Evolutionary conservation across 1,140 invertebrate genomes (phyloP).

Genomic region (Lordiphosa stackelbergi): DNA sequence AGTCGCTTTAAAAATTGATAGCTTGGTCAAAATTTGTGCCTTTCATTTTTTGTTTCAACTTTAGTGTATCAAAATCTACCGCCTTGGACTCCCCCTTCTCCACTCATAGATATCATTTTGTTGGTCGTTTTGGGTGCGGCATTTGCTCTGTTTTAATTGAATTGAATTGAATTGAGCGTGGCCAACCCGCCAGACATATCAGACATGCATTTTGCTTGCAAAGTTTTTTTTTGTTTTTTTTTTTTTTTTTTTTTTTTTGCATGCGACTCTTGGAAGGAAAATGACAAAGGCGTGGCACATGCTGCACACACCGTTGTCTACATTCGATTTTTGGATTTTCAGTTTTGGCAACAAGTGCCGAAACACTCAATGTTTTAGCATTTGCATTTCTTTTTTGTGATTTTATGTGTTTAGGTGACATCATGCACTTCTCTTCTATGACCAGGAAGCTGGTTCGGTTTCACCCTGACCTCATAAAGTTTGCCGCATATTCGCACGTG

Average conservation of each 20-base stretch:
- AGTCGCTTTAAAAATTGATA: too few species aligned
- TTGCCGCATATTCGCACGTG: constrained; percentile 58
- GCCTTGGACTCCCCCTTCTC: too few species aligned
- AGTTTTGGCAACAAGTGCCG: too few species aligned
- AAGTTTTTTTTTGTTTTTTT: not conserved
- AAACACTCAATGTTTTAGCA: constrained; percentile 1
- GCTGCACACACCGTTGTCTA: not conserved
- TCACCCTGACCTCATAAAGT: constrained; percentile 64
- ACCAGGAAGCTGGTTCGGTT: constrained; percentile 23
- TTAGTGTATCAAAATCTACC: too few species aligned
- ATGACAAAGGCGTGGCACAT: constrained; percentile 10
- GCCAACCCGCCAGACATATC: constrained; percentile 39
- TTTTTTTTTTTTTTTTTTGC: not conserved
- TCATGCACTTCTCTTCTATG: constrained; percentile 27
- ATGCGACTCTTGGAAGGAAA: constrained; percentile 5
- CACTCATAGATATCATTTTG: constrained; percentile 1
- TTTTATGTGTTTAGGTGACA: constrained; percentile 31
- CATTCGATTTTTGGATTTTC: not conserved
- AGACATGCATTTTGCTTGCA: constrained; percentile 35
- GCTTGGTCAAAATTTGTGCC: too few species aligned
- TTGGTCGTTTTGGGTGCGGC: constrained; percentile 36
- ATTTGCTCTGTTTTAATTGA: constrained; percentile 50
- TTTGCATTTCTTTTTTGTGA: constrained; percentile 2
- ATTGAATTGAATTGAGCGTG: constrained; percentile 56
- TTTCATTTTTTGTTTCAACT: too few species aligned